phyloP scores from a whole-genome alignment of 2,113 vertebrate genomes.

The Muntiacus muntjak region DNA sequence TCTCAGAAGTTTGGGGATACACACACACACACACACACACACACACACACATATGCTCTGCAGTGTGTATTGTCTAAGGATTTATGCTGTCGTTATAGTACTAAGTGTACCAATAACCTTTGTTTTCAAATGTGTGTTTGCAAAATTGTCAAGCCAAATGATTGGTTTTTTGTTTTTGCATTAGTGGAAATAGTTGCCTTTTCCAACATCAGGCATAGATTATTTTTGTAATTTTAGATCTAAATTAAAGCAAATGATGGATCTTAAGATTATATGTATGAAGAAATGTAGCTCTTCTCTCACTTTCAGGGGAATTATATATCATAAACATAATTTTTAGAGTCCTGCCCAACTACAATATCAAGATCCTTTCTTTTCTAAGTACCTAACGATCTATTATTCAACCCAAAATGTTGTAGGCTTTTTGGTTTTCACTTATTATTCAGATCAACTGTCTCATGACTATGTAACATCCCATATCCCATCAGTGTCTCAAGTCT shows the following conservation, averaged over 20 bases:
- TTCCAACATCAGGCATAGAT: not conserved
- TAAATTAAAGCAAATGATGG: not conserved
- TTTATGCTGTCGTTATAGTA: not conserved
- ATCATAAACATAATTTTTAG: conserved; percentile 25
- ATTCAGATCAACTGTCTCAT: conserved; percentile 63
- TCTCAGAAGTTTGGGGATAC: not conserved
- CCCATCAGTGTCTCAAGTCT: conserved; percentile 2
- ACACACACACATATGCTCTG: fast-evolving
- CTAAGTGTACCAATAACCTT: not conserved
- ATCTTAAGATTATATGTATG: not conserved
- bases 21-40: not conserved
- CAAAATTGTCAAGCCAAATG: conserved; percentile 2
- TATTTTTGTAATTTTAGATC: not conserved
- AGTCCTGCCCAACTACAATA: not conserved
- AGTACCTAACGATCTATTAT: conserved; percentile 49
- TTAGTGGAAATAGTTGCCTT: not conserved
- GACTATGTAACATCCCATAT: conserved; percentile 45
- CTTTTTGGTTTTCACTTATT: conserved; percentile 48
- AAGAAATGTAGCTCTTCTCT: not conserved
- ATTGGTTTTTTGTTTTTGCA: not conserved
- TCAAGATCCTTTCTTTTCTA: conserved; percentile 10
- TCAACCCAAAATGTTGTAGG: conserved; percentile 44
- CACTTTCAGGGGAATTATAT: not conserved
- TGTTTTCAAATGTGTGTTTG: not conserved
- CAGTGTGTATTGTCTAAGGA: not conserved